Base-by-base conservation (phyloP, 2,113 vertebrate species). In the Malurus cyaneus region DNA sequence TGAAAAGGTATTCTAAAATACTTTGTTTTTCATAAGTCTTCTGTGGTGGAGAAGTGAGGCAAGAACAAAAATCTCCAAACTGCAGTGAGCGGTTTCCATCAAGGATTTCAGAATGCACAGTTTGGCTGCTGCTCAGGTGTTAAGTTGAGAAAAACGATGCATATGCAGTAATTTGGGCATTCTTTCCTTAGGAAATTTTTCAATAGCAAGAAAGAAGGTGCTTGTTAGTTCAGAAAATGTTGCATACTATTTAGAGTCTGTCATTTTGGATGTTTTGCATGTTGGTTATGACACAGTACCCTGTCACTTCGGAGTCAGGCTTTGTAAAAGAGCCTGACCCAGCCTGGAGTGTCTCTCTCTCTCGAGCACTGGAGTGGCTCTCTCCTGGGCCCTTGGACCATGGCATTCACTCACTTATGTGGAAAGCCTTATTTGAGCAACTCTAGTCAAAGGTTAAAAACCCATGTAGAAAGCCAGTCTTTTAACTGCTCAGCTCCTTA, bases 401-500 rank as follows among this genome's bases (percentile, higher is more conserved):
- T 49, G 53, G 19, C 32, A 28, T 73, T 88, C 47, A 74, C 56
- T 93, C 44, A 34, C 72, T 84, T 41, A 32, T 0, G 4, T 1
- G 9, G 47, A 71, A 83, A 88, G 34, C 54, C 15, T 5, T 64
- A 12, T 66, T 46, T 24, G 41, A 95, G 47, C 25, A 50, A 54
- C 1, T 2, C 67, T 54, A 76, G 39, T 46, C 74, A 88, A 71
- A 95, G 89, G 84, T 93, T 93, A 95, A 93, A 93, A 88, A 80
- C 53, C 21, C 44, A 12, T n/a, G 52, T 31, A 86, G 62, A 82
- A 88, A 74, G 41, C 14, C 42, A 70, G 41, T 25, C 77, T 64
- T 84, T 93, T 79, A 93, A 95, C 70, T 91, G 74, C 59, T 41
- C 44, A 59, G 46, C 52, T 82, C 42, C 85, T 89, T 89, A 91